Conservation (phyloP, 2,797 vertebrate species). For the Sebastes kiyomatsui region DNA sequence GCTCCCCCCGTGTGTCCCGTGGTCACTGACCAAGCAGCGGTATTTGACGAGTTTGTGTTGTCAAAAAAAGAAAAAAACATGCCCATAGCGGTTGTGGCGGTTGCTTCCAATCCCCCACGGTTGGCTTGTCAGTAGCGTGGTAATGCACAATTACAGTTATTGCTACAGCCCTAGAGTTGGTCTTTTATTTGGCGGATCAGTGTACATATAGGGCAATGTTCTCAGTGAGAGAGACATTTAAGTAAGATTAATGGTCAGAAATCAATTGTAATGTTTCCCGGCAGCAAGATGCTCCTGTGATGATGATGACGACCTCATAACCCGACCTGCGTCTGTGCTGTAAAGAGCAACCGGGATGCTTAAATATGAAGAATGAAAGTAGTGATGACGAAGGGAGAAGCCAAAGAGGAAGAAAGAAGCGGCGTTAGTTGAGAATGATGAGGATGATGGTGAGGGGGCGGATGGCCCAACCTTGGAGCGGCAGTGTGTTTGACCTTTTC, state of each 20-base stretch:
- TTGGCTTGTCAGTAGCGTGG: too few relatives aligned
- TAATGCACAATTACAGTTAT: too few relatives aligned
- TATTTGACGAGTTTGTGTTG: too few relatives aligned
- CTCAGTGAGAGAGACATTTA: slow-evolving; percentile 13
- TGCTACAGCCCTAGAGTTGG: neutral
- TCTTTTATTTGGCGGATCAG: slow-evolving; percentile 19
- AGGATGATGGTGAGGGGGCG: neutral
- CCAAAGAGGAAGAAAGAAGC: neutral
- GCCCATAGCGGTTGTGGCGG: too few relatives aligned
- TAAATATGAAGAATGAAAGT: neutral
- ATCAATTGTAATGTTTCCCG: slow-evolving; percentile 33
- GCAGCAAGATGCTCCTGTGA: neutral
- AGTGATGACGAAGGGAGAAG: neutral
- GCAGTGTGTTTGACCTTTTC: slow-evolving; percentile 49
- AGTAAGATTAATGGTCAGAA: slow-evolving; percentile 35
- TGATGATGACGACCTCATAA: slow-evolving; percentile 10
- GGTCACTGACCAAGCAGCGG: too few relatives aligned
- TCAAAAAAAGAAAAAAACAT: too few relatives aligned
- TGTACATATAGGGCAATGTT: neutral
- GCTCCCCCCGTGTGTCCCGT: too few relatives aligned
- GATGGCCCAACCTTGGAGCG: neutral
- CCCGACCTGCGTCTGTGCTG: neutral
- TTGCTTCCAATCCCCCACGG: fast-evolving
- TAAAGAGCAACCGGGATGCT: neutral
- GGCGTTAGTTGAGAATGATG: neutral